phyloP scores from a whole-genome alignment of 2,113 vertebrate species.

The Crypturellus undulatus region DNA sequence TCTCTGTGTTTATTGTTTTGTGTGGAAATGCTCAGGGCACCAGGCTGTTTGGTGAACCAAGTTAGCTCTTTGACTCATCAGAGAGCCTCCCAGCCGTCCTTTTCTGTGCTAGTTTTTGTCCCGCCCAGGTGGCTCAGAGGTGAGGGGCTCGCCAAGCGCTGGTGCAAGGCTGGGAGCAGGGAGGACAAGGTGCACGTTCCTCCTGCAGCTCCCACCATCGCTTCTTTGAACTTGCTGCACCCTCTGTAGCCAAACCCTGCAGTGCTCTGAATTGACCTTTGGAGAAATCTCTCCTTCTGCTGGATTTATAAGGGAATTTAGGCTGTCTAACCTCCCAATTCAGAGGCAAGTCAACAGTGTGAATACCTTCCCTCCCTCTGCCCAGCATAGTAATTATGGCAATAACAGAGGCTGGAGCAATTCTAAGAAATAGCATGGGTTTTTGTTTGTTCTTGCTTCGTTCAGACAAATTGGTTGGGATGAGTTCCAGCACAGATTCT shows the following conservation, averaged over 20 bases:
- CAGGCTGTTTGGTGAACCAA: neutral
- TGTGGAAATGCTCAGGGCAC: neutral
- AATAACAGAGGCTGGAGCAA: neutral
- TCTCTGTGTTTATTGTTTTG: neutral
- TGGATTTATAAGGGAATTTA: neutral
- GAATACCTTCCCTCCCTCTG: neutral
- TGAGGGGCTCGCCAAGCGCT: accelerated
- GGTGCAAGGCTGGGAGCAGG: neutral
- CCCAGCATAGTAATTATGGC: neutral
- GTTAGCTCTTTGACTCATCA: neutral
- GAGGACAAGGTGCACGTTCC: accelerated
- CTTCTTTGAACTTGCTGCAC: neutral
- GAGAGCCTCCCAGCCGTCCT: neutral
- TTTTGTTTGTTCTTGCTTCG: neutral
- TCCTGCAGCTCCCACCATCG: neutral
- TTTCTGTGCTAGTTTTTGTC: neutral
- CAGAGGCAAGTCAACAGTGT: neutral
- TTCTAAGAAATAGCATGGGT: neutral
- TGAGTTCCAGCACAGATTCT: neutral
- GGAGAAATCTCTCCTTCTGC: neutral
- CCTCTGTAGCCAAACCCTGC: neutral
- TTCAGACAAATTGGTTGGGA: neutral
- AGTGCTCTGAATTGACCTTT: neutral
- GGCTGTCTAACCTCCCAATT: neutral
- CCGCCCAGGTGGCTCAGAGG: neutral